A percentile compares a stretch with the other conserved stretches of the same genome.
Evolutionary conservation across 2,797 vertebrate species (phyloP).

Genomic region (Lepus townsendii): DNA sequence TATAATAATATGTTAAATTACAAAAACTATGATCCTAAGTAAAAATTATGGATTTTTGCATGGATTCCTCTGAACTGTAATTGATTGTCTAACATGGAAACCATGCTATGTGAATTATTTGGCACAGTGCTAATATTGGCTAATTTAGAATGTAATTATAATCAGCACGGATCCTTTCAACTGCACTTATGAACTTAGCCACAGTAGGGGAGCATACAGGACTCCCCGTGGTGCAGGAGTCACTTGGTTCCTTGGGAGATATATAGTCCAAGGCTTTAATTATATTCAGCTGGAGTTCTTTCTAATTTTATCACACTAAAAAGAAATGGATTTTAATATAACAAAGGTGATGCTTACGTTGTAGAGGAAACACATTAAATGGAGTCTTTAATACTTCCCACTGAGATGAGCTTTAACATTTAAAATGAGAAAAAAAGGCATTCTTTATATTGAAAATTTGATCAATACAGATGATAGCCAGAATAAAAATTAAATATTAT

Average conservation of each 20-base stretch:
- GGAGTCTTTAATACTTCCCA: slow-evolving; percentile 62
- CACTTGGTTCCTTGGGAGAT: slow-evolving; percentile 46
- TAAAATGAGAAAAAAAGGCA: slow-evolving; percentile 65
- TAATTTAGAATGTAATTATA: slow-evolving; percentile 82
- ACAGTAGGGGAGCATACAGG: slow-evolving; percentile 22
- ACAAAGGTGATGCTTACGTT: slow-evolving; percentile 67
- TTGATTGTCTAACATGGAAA: slow-evolving; percentile 76
- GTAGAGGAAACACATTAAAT: slow-evolving; percentile 60
- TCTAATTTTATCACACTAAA: slow-evolving; percentile 77
- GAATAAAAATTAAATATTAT: slow-evolving; percentile 60
- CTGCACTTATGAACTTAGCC: slow-evolving; percentile 69
- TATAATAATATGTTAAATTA: slow-evolving; percentile 74
- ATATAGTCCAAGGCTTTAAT: slow-evolving; percentile 72
- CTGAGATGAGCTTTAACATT: slow-evolving; percentile 64
- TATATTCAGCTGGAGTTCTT: slow-evolving; percentile 78
- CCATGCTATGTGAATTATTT: slow-evolving; percentile 76
- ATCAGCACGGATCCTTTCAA: slow-evolving; percentile 69
- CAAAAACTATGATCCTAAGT: slow-evolving; percentile 59
- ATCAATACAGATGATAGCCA: slow-evolving; percentile 46
- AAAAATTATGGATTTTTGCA: slow-evolving; percentile 72
- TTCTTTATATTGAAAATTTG: slow-evolving; percentile 55
- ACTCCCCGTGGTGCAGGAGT: slow-evolving; percentile 42
- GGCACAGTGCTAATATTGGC: slow-evolving; percentile 75
- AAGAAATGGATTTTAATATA: slow-evolving; percentile 64
- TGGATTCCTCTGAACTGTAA: slow-evolving; percentile 76